These are phyloP conservation scores for Drosophila nebulosa DNA, from an alignment of 1,140 invertebrate species.

Conservation along the genomic window DNA sequence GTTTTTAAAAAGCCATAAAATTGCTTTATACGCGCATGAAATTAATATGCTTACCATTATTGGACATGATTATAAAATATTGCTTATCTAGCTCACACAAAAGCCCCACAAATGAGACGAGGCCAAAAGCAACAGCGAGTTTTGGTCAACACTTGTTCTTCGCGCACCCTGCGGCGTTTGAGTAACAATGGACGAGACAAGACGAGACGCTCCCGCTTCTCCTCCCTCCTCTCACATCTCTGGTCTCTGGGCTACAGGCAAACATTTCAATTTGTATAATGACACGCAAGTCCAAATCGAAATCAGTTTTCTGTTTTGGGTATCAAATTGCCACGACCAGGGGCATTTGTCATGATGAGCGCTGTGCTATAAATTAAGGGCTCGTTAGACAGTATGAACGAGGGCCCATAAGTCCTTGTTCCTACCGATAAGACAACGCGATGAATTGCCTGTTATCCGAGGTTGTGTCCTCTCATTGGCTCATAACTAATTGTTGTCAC, in stretches of 20 bases:
- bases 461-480: constrained; percentile 29
- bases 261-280: constrained; percentile 73
- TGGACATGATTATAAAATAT: constrained; percentile 77
- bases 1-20: constrained; percentile 78
- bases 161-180: constrained; percentile 51
- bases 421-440: constrained; percentile 46
- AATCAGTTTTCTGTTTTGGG: constrained; percentile 12
- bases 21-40: constrained; percentile 72
- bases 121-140: constrained; percentile 48
- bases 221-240: not conserved
- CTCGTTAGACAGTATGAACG: constrained; percentile 55
- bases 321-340: constrained; percentile 61
- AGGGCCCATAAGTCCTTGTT: constrained; percentile 13
- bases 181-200: constrained; percentile 39
- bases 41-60: constrained; percentile 78
- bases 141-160: constrained; percentile 62
- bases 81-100: constrained; percentile 70
- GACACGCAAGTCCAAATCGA: not conserved
- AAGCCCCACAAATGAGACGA: constrained; percentile 61
- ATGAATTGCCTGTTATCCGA: constrained; percentile 24
- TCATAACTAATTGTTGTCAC: constrained; percentile 61
- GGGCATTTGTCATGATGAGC: constrained; percentile 60
- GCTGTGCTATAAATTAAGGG: constrained; percentile 64
- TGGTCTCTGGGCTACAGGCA: constrained; percentile 30
- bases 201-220: not conserved